A percentile compares a stretch with the other conserved stretches of the same genome.
phyloP scores from a whole-genome alignment of 2,888 invertebrate genomes.

The Philaethria dido region DNA sequence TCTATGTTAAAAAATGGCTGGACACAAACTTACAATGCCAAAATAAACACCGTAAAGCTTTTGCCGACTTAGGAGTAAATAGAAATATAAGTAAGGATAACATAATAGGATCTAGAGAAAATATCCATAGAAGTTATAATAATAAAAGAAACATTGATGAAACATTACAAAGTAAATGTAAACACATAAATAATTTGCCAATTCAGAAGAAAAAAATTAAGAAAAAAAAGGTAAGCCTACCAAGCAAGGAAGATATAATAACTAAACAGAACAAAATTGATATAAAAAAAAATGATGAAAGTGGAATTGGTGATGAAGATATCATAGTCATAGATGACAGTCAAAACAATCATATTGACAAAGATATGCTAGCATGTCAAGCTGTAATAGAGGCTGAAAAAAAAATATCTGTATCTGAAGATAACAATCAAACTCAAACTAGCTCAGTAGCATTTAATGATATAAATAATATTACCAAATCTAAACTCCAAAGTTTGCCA shows the following conservation, averaged over 20 bases:
- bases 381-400: slow-evolving; percentile 62
- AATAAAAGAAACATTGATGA: slow-evolving; percentile 28
- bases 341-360: slow-evolving; percentile 58
- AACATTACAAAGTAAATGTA: background rate
- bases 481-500: slow-evolving; percentile 18
- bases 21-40: slow-evolving; percentile 52
- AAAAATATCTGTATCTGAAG: background rate
- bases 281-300: slow-evolving; percentile 62
- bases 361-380: slow-evolving; percentile 66
- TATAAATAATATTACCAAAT: slow-evolving; percentile 7
- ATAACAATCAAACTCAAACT: background rate
- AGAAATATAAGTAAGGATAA: slow-evolving; percentile 27
- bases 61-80: slow-evolving; percentile 66
- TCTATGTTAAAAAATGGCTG: slow-evolving; percentile 69
- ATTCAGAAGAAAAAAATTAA: slow-evolving; percentile 28
- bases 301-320: slow-evolving; percentile 66
- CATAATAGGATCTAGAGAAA: slow-evolving; percentile 38
- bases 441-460: slow-evolving; percentile 5
- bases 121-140: slow-evolving; percentile 20
- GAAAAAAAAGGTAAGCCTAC: slow-evolving; percentile 36
- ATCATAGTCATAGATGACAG: slow-evolving; percentile 62
- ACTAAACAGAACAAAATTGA: slow-evolving; percentile 41
- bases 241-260: background rate
- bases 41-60: slow-evolving; percentile 57
- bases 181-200: slow-evolving; percentile 17